These are phyloP conservation scores for Ommatoiulus sabulosus DNA, from an alignment of 2,888 invertebrate genomes.

Conservation along the genomic window DNA sequence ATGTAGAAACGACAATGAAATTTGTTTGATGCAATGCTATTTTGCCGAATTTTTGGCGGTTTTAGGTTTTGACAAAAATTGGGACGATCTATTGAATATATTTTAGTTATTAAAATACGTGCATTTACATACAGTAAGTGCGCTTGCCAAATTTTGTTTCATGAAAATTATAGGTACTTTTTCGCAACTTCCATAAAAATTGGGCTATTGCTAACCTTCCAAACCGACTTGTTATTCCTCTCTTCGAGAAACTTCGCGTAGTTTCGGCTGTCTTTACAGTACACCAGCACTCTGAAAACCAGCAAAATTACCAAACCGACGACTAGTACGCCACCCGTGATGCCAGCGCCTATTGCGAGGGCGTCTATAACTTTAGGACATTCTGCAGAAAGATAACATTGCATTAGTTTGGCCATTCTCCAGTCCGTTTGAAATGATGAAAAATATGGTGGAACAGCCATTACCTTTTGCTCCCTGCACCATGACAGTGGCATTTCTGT, in stretches of 20 bases:
- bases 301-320: slow-evolving; percentile 92
- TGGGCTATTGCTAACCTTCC: slow-evolving; percentile 81
- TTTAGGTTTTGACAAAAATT: too few relatives aligned
- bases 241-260: slow-evolving; percentile 98
- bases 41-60: neutral
- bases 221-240: slow-evolving; percentile 90
- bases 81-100: too few relatives aligned
- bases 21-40: neutral
- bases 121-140: too few relatives aligned
- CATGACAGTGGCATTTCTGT: slow-evolving; percentile 48
- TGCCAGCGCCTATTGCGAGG: slow-evolving; percentile 72
- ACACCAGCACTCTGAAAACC: slow-evolving; percentile 96
- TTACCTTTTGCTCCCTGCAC: slow-evolving; percentile 45
- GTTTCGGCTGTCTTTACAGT: slow-evolving; percentile 95
- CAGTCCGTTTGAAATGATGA: neutral
- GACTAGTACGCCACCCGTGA: slow-evolving; percentile 95
- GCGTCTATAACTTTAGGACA: slow-evolving; percentile 45
- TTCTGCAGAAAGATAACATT: slow-evolving; percentile 23
- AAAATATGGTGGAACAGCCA: neutral
- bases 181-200: too few relatives aligned
- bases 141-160: too few relatives aligned
- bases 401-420: neutral
- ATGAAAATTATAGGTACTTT: too few relatives aligned
- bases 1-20: neutral
- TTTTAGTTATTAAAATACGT: too few relatives aligned